phyloP scores from a whole-genome alignment of 2,797 vertebrate genomes.

The Poliocrania exsul region DNA sequence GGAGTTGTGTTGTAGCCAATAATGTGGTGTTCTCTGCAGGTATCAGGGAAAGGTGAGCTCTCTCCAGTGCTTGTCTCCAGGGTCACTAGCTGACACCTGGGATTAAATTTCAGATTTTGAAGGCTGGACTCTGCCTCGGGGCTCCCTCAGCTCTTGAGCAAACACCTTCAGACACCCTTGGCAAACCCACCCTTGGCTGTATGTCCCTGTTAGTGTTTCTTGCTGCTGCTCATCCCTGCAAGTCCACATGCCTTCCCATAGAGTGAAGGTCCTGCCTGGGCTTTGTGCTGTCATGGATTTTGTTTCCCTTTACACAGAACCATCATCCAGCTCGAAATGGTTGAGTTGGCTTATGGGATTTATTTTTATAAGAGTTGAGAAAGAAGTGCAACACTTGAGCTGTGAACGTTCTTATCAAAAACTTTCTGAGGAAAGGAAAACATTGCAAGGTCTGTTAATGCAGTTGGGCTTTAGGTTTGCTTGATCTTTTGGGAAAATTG shows the following conservation, averaged over 20 bases:
- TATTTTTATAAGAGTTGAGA: not conserved
- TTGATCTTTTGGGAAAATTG: constrained; percentile 25
- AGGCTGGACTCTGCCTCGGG: not conserved
- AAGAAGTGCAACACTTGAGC: not conserved
- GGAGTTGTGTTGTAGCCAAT: not conserved
- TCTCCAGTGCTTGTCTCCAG: not conserved
- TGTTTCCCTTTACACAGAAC: not conserved
- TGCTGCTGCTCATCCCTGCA: not conserved
- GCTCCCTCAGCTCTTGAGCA: not conserved
- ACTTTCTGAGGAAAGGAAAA: not conserved
- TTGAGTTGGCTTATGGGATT: not conserved
- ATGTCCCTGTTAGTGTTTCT: not conserved
- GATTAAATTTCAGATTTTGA: constrained; percentile 7
- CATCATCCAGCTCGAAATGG: not conserved
- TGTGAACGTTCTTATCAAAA: not conserved
- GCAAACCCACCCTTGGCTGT: not conserved
- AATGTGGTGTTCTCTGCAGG: not conserved
- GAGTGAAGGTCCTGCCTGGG: not conserved
- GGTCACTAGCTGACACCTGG: not conserved
- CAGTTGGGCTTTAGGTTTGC: not conserved
- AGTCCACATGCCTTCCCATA: rapidly evolving
- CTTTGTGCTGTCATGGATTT: not conserved
- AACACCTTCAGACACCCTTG: not conserved
- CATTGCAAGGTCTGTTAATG: not conserved
- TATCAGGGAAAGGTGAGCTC: not conserved